Evolutionary conservation across 2,113 vertebrate species (phyloP), one percentile per base, ranked within the genome.

Genomic region (Thryonomys swinderianus): DNA sequence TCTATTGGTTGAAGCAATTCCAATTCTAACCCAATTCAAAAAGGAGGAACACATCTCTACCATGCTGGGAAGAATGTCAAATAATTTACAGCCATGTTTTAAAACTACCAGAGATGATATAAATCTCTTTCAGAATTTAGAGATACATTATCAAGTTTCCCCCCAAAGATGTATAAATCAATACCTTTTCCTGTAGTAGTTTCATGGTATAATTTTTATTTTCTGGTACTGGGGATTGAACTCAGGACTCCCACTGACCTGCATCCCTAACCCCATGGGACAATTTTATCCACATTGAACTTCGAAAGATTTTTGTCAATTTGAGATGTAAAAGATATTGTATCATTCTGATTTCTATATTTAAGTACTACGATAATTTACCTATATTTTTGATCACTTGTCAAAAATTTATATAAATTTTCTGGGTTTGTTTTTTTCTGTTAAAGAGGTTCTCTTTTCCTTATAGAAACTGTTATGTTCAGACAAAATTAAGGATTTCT

Each of bases 401-500:
- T 95, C 80, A 95, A 95, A 81, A 82, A 37, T 64, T 88, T 83
- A 69, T 55, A 11, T 83, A 45, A 85, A 81, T 88, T 81, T 95
- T 85, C 48, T 80, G 37, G 25, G 66, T 64, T 81, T 90, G 45
- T 30, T 95, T 55, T 88, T 96, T 84, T 94, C n/a, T 88, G 13
- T 88, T 88, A 16, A 17, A 92, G 32, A 42, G 74, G 21, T 94
- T 40, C 37, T 64, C 78, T 76, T 89, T 90, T 83, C 21, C 40
- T 74, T 40, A 79, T 61, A 76, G 79, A 83, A 93, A 30, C 10
- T 94, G 57, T 40, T 64, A 51, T 48, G 34, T 57, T 82, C 69
- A 90, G 51, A 86, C 16, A 18, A 85, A 90, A 76, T 61, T 40
- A 88, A 45, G 40, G 53, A 73, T 27, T 86, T 95, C 34, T 97